phyloP scores from a whole-genome alignment of 1,140 invertebrate genomes.

The Danaus melanippus region DNA sequence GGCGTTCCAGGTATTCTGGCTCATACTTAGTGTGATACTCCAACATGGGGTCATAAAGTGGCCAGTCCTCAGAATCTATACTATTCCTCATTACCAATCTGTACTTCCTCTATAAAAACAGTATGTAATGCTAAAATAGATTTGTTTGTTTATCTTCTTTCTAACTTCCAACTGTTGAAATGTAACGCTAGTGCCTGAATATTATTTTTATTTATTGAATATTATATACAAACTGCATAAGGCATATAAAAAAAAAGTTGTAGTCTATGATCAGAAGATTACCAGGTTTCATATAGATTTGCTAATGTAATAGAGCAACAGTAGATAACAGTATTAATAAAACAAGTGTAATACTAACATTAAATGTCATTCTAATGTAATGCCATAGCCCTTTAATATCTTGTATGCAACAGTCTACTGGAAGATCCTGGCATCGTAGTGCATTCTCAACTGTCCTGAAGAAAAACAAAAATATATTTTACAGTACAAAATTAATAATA shows the following conservation, averaged over 20 bases:
- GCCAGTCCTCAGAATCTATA: conserved; percentile 34
- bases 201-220: neutral
- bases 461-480: conserved; percentile 8
- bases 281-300: too few species aligned
- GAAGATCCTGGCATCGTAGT: conserved; percentile 46
- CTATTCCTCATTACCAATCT: conserved; percentile 41
- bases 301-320: too few species aligned
- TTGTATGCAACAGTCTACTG: conserved; percentile 54
- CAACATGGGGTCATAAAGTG: conserved; percentile 42
- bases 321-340: too few species aligned
- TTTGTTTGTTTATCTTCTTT: too few species aligned
- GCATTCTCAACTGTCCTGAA: conserved; percentile 50
- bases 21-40: conserved; percentile 44
- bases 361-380: conserved; percentile 50
- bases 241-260: too few species aligned
- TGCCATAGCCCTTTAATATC: conserved; percentile 61
- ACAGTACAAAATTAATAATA: conserved; percentile 9
- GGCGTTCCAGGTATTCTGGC: conserved; percentile 33
- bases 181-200: conserved; percentile 2
- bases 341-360: conserved; percentile 35
- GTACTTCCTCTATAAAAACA: conserved; percentile 52
- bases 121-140: conserved; percentile 4
- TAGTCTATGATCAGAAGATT: too few species aligned
- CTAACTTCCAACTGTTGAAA: neutral
- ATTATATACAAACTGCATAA: neutral